These are phyloP conservation scores for Corythaeola cristata DNA, from an alignment of 2,113 vertebrate species.

Conservation along the genomic window DNA sequence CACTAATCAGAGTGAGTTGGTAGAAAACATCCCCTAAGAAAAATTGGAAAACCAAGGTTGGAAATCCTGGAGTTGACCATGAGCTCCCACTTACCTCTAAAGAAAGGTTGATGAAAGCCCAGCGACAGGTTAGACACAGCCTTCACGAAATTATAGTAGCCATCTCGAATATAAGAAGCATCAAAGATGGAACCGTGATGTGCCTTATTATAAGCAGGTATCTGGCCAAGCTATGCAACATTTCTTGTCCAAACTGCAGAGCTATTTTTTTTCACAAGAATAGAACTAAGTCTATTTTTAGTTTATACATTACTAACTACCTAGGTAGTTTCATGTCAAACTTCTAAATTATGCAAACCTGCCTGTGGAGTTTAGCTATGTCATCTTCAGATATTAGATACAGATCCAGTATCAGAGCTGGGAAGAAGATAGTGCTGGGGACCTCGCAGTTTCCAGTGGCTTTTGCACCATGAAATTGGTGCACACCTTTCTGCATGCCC, in stretches of 20 bases:
- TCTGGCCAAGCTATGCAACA: neutral
- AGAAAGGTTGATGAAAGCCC: neutral
- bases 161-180: neutral
- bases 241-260: neutral
- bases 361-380: neutral
- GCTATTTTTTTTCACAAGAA: neutral
- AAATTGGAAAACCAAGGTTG: neutral
- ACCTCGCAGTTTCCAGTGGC: neutral
- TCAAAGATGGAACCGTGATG: neutral
- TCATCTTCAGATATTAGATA: neutral
- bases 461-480: neutral
- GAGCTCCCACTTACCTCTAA: neutral
- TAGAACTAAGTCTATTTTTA: neutral
- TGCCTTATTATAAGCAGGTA: neutral
- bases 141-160: neutral
- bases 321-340: neutral
- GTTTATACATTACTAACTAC: neutral
- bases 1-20: neutral
- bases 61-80: neutral
- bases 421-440: neutral
- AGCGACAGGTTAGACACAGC: neutral
- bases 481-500: neutral
- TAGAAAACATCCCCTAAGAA: neutral
- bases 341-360: neutral
- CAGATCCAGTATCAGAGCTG: neutral